A percentile compares a stretch with the other conserved stretches of the same genome.
Conservation (phyloP, 2,113 vertebrate species). For the Notarius quadriscutis region DNA sequence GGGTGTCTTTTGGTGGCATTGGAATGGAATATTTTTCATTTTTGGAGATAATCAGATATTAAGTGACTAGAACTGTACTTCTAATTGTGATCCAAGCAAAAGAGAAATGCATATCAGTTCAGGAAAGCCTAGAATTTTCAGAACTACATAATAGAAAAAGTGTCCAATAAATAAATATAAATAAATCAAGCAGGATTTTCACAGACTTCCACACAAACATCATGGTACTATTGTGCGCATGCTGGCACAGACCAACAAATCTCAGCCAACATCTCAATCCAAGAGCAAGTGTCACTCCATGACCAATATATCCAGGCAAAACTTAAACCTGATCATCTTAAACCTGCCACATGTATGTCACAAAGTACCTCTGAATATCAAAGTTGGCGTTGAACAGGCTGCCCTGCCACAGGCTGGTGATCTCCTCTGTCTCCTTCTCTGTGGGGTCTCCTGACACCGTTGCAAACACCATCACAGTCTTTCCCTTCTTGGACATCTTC, state of each 20-base stretch:
- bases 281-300: not conserved
- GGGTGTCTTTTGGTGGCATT: not conserved
- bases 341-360: not conserved
- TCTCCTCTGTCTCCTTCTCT: conserved; percentile 92
- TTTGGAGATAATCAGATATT: not conserved
- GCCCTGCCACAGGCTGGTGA: conserved; percentile 94
- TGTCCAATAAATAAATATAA: not conserved
- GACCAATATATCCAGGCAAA: not conserved
- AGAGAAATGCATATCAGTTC: not conserved
- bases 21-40: not conserved
- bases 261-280: not conserved
- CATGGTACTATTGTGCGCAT: not conserved
- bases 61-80: not conserved
- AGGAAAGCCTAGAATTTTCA: not conserved
- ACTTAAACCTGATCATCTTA: not conserved
- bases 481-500: conserved; percentile 92
- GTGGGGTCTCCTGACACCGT: conserved; percentile 87
- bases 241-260: not conserved
- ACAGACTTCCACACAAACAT: not conserved
- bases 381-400: conserved; percentile 97
- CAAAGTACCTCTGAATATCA: conserved; percentile 87
- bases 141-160: not conserved
- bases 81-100: not conserved
- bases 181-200: not conserved
- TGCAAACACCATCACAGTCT: conserved; percentile 95